Conservation (phyloP, 2,797 vertebrate genomes). For the Melanotaenia pygmaea region DNA sequence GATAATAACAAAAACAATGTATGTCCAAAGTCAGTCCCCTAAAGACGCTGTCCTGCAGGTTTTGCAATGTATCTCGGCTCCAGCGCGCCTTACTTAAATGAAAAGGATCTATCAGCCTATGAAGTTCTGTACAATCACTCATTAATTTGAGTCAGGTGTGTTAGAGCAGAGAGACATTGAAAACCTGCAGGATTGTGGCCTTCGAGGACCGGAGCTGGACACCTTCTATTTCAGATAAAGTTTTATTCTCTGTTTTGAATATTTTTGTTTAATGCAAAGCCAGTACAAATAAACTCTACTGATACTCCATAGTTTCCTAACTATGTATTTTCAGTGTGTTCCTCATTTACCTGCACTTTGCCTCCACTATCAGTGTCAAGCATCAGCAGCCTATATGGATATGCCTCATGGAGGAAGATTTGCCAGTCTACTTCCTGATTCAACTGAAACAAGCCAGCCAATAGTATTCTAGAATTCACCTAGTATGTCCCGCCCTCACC, state of each 20-base stretch:
- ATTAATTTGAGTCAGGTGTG: too few species aligned
- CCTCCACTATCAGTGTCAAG: slow-evolving; percentile 1
- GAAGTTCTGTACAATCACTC: too few species aligned
- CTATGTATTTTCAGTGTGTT: neutral
- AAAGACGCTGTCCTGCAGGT: too few species aligned
- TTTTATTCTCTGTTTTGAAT: neutral
- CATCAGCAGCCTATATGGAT: neutral
- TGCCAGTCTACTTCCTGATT: slow-evolving; percentile 69
- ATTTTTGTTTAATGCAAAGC: slow-evolving; percentile 21
- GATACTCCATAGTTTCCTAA: neutral
- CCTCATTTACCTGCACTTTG: slow-evolving; percentile 16
- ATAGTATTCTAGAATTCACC: slow-evolving; percentile 70
- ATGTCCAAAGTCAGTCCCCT: too few species aligned
- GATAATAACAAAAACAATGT: neutral
- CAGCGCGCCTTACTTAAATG: too few species aligned
- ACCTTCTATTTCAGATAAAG: neutral
- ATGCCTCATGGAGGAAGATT: slow-evolving; percentile 40
- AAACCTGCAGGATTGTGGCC: too few species aligned
- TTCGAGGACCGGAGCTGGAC: too few species aligned
- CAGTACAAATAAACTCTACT: neutral
- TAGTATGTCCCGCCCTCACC: slow-evolving; percentile 87
- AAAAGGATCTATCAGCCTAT: too few species aligned
- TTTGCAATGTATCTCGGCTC: too few species aligned
- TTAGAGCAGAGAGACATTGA: too few species aligned
- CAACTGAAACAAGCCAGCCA: slow-evolving; percentile 64